These are phyloP conservation scores for Seriola quinqueradiata DNA, from an alignment of 2,113 vertebrate species.

Conservation along the genomic window DNA sequence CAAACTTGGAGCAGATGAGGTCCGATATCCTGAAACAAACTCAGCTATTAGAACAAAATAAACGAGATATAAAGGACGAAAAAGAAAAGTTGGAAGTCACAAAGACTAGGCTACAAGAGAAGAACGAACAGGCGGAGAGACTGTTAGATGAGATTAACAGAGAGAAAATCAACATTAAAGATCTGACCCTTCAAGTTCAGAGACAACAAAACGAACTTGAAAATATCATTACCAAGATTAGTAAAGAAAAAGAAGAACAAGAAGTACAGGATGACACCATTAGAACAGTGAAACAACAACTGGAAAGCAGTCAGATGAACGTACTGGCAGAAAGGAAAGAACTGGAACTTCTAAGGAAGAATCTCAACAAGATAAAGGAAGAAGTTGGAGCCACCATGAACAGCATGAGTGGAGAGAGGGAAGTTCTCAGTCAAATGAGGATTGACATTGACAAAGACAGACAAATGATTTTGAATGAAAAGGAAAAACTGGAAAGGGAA, in stretches of 20 bases:
- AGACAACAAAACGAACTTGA: constrained; percentile 6
- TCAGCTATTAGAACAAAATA: too few species aligned
- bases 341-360: too few species aligned
- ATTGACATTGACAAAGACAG: neutral
- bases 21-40: too few species aligned
- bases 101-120: neutral
- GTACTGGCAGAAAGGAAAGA: too few species aligned
- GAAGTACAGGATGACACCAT: constrained; percentile 1
- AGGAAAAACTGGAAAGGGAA: neutral
- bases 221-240: neutral
- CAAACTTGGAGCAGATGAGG: too few species aligned
- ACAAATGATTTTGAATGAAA: neutral
- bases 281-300: neutral
- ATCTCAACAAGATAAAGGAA: too few species aligned
- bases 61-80: too few species aligned
- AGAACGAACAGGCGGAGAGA: neutral
- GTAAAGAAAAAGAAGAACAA: neutral
- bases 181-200: neutral
- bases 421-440: too few species aligned
- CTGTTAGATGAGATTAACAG: neutral
- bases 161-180: constrained; percentile 21
- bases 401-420: too few species aligned
- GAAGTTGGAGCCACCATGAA: too few species aligned
- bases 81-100: too few species aligned
- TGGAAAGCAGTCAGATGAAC: neutral